These are phyloP conservation scores for Actinia equina DNA, from an alignment of 64 coral and sea anemone species.

Conservation along the genomic window DNA sequence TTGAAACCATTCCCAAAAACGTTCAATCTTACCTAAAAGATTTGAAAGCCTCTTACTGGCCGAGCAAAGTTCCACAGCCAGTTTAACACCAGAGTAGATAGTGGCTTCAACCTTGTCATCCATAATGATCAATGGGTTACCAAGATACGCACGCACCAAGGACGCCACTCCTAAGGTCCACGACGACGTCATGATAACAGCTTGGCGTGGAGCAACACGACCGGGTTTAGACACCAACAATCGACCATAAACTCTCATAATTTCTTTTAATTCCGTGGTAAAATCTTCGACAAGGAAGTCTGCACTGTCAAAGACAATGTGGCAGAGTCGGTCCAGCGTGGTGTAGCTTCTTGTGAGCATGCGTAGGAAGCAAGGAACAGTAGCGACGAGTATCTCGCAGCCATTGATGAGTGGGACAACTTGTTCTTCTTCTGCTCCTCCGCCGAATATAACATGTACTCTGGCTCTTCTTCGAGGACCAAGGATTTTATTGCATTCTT, in stretches of 20 bases:
- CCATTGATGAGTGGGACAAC: constrained; percentile 78
- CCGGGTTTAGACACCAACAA: constrained; percentile 51
- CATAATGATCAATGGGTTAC: constrained; percentile 82
- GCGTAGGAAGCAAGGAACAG: constrained; percentile 77
- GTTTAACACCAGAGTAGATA: constrained; percentile 67
- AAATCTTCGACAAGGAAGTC: constrained; percentile 84
- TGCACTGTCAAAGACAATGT: constrained; percentile 82
- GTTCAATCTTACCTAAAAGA: constrained; percentile 49
- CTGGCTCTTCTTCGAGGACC: constrained; percentile 31
- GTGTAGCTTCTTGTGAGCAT: constrained; percentile 69
- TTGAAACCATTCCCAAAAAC: background rate
- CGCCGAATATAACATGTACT: constrained; percentile 66
- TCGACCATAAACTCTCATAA: constrained; percentile 87
- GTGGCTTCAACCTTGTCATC: constrained; percentile 78
- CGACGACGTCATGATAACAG: constrained; percentile 63
- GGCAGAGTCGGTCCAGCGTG: constrained; percentile 71
- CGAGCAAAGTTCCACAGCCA: constrained; percentile 55
- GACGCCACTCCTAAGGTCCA: constrained; percentile 84
- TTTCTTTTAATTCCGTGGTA: constrained; percentile 73
- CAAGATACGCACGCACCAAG: constrained; percentile 74
- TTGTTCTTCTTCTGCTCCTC: constrained; percentile 73
- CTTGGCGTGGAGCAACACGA: constrained; percentile 72
- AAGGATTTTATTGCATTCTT: constrained; percentile 46
- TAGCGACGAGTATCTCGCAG: constrained; percentile 88
- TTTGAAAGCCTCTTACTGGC: constrained; percentile 43